phyloP scores from a whole-genome alignment of 2,113 vertebrate species.

The Sinocyclocheilus rhinocerous region DNA sequence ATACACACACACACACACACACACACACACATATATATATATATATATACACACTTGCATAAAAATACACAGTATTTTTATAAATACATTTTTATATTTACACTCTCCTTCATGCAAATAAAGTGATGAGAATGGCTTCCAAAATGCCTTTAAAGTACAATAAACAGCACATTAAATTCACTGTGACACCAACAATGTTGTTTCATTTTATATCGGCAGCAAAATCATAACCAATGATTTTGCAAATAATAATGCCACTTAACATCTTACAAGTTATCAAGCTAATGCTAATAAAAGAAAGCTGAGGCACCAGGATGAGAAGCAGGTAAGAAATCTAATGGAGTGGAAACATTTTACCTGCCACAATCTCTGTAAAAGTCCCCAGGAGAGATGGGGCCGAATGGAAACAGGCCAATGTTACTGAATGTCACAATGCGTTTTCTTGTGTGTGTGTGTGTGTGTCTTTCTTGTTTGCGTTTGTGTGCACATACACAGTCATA shows the following conservation, averaged over 20 bases:
- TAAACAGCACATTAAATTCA: neutral
- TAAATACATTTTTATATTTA: neutral
- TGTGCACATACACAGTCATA: neutral
- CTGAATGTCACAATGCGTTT: constrained; percentile 4
- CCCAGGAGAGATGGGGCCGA: neutral
- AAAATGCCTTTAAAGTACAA: neutral
- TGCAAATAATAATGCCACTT: neutral
- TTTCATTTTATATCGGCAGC: neutral
- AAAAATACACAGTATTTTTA: too few relatives aligned
- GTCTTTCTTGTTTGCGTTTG: neutral
- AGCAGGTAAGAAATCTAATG: neutral
- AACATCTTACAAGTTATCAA: neutral
- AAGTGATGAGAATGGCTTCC: neutral
- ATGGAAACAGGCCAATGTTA: constrained; percentile 31
- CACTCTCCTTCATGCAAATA: neutral
- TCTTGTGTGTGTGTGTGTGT: neutral
- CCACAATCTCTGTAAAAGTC: neutral
- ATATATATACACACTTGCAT: too few relatives aligned
- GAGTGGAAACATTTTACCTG: constrained; percentile 28
- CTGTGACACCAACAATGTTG: neutral
- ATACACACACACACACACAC: too few relatives aligned
- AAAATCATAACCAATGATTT: neutral
- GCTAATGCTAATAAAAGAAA: neutral
- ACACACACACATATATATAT: too few relatives aligned
- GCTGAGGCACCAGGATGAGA: neutral